These are phyloP conservation scores for Cetoscarus ocellatus DNA, from an alignment of 2,797 vertebrate species.

Conservation along the genomic window DNA sequence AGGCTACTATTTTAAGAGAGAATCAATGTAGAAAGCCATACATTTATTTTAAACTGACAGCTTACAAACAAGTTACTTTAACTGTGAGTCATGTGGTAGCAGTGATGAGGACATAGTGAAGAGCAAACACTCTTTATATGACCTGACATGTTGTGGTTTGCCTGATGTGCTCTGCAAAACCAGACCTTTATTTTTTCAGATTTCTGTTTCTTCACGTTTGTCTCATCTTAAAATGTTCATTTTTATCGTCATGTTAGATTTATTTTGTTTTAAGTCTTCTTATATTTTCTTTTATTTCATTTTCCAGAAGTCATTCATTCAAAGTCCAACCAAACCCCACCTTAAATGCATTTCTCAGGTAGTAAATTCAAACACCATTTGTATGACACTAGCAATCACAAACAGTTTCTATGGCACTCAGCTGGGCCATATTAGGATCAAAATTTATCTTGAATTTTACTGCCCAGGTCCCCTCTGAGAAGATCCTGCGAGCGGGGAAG, in stretches of 20 bases:
- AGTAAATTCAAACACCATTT: constrained; percentile 72
- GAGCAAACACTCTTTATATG: constrained; percentile 15
- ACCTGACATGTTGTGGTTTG: constrained; percentile 17
- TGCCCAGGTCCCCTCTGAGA: constrained; percentile 93
- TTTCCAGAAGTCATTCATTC: constrained; percentile 95
- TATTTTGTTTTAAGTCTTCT: constrained; percentile 49
- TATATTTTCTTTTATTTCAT: constrained; percentile 86
- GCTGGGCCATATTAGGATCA: too few species aligned
- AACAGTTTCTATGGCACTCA: too few species aligned
- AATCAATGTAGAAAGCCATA: constrained; percentile 16
- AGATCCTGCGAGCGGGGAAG: constrained; percentile 93
- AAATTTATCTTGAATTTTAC: constrained; percentile 9
- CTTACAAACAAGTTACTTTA: constrained; percentile 25
- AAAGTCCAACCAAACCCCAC: constrained; percentile 88
- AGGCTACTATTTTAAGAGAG: constrained; percentile 13
- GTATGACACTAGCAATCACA: neutral
- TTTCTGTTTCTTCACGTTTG: constrained; percentile 12
- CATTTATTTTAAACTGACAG: constrained; percentile 29
- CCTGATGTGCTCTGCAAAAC: constrained; percentile 7
- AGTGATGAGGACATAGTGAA: constrained; percentile 9
- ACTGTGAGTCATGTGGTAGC: constrained; percentile 24
- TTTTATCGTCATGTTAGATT: constrained; percentile 24
- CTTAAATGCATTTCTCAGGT: constrained; percentile 93
- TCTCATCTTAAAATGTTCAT: constrained; percentile 3
- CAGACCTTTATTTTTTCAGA: constrained; percentile 2